Evolutionary conservation across 2,113 vertebrate species (phyloP), one percentile per base, ranked within the genome.

Genomic region (Oenanthe melanoleuca): DNA sequence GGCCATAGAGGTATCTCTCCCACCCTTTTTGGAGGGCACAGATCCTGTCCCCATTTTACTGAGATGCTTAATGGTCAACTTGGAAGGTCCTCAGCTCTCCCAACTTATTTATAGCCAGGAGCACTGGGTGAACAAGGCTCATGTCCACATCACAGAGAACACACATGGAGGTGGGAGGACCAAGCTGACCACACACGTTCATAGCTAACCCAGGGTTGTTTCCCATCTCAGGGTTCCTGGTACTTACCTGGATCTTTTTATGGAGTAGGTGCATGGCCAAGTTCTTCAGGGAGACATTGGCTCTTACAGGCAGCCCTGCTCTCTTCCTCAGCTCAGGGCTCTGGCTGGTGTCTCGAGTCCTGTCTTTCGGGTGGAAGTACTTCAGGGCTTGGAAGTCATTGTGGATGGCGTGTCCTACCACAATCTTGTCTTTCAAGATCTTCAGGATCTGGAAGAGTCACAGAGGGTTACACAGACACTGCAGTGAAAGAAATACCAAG

Each of bases 341-440:
- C 0, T 64, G 89, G 18, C 98, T 97, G 12, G 99, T 99, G 96
- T 99, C 99, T 34, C 99, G 97, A 40, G 98, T 98, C 97, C 98
- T 98, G 82, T 98, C 97, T 83, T 85, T 85, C 0, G 98, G 99
- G 55, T 98, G 98, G 29, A 95, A 52, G 38, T 99, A 97, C 79
- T 98, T 98, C 92, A 99, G 91, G 26, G 82, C 99, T 78, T 93
- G 97, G 93, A 99, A 99, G 97, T 99, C 99, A 1, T 99, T 98
- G 91, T 98, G 98, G 69, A 99, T 42, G 2, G 99, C 98, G 6
- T 99, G 99, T 6, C 99, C 99, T 65, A 99, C 98, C 23, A 99
- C 98, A 56, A 99, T 97, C 94, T 99, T 99, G 74, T 98, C 98
- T 92, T 98, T 98, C 67, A 99, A 97, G 69, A 99, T 98, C 52